Percentiles rank a stretch among this genome's conserved stretches.
Conservation (phyloP, 2,797 vertebrate species). For the Babyrousa celebensis region DNA sequence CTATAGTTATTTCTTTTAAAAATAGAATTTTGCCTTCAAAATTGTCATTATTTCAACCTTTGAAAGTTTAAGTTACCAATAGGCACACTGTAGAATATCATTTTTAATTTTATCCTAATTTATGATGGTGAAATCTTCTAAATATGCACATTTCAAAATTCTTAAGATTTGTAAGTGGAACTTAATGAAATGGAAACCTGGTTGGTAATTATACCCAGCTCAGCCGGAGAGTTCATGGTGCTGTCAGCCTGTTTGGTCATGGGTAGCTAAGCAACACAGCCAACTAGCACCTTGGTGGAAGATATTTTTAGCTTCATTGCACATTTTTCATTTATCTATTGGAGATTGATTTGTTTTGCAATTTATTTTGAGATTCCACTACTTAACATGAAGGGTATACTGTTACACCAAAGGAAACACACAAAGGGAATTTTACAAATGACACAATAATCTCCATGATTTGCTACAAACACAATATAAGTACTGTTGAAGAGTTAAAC, state of each 20-base stretch:
- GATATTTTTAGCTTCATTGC: conserved; percentile 80
- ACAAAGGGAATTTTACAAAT: background rate
- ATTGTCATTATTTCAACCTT: conserved; percentile 29
- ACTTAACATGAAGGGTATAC: conserved; percentile 65
- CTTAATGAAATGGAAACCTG: conserved; percentile 85
- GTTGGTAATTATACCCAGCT: conserved; percentile 82
- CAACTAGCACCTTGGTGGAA: conserved; percentile 78
- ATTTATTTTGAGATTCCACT: conserved; percentile 73
- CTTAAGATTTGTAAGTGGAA: conserved; percentile 75
- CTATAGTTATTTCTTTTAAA: conserved; percentile 52
- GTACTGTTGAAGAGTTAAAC: background rate
- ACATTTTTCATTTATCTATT: conserved; percentile 82
- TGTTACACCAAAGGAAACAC: conserved; percentile 9
- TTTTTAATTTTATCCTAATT: conserved; percentile 54
- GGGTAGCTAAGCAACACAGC: conserved; percentile 84
- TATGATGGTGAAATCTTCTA: conserved; percentile 63
- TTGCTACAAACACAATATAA: background rate
- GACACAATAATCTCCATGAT: background rate
- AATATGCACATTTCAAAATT: conserved; percentile 77
- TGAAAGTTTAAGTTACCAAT: conserved; percentile 34
- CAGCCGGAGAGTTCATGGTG: conserved; percentile 76
- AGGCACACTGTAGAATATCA: background rate
- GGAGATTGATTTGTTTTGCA: conserved; percentile 77
- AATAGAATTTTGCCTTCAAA: conserved; percentile 53
- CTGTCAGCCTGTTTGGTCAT: conserved; percentile 82